Percentiles rank a stretch among this genome's conserved stretches.
Conservation (phyloP, 2,888 invertebrate species). For the Micoletzkya japonica region DNA sequence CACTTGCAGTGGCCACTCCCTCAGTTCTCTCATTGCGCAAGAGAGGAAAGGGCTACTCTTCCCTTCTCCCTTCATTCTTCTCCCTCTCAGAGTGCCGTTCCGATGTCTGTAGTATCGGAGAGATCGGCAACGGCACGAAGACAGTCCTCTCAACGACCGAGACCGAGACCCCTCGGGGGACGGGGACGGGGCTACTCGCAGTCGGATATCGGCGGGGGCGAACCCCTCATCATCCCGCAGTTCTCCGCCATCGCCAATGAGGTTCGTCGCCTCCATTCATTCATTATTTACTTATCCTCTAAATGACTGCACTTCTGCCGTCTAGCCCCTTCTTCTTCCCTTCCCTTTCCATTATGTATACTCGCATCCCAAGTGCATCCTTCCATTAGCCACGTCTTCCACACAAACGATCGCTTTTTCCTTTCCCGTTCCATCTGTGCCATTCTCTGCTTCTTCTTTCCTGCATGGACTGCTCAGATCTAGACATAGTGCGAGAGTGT, state of each 20-base stretch:
- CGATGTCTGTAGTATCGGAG: constrained; percentile 41
- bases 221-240: constrained; percentile 45
- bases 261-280: no score
- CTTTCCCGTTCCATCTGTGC: no score
- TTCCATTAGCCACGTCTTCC: no score
- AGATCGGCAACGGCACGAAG: constrained; percentile 12
- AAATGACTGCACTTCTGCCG: no score
- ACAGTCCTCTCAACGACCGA: background rate
- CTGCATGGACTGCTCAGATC: no score
- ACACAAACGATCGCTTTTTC: no score
- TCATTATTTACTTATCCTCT: no score
- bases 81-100: background rate
- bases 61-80: background rate
- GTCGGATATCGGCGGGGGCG: constrained; percentile 42
- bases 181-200: constrained; percentile 45
- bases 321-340: no score
- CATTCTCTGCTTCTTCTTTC: no score
- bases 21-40: background rate
- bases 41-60: background rate
- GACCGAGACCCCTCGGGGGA: constrained; percentile 24
- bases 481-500: no score
- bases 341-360: no score
- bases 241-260: constrained; percentile 56
- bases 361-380: no score
- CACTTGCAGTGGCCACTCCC: background rate